phyloP scores from a whole-genome alignment of 2,797 vertebrate species.

The Gallirallus australis region DNA sequence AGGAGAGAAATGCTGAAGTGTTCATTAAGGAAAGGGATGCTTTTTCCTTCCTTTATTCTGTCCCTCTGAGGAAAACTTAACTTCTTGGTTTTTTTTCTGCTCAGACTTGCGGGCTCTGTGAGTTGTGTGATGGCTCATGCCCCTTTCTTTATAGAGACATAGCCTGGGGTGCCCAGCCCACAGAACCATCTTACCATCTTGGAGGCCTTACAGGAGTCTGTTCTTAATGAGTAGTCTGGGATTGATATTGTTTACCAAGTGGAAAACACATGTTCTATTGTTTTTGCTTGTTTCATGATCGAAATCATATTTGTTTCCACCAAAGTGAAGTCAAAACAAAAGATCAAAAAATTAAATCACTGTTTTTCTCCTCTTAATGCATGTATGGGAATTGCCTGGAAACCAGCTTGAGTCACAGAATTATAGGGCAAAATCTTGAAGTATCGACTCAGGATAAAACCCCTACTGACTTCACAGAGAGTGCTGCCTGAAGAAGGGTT shows the following conservation, averaged over 20 bases:
- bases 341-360: conserved; percentile 27
- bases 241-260: conserved; percentile 47
- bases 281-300: conserved; percentile 38
- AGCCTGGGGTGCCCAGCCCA: neutral
- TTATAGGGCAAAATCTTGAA: conserved; percentile 17
- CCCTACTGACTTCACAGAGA: conserved; percentile 5
- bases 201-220: conserved; percentile 7
- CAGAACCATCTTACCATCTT: neutral
- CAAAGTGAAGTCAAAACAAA: conserved; percentile 46
- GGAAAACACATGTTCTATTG: conserved; percentile 58
- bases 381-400: conserved; percentile 12
- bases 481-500: neutral
- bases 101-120: neutral
- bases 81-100: neutral
- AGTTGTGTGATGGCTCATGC: neutral
- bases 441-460: neutral
- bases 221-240: conserved; percentile 18
- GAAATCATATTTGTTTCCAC: conserved; percentile 46
- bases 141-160: neutral
- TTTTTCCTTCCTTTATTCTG: neutral
- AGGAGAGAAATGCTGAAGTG: neutral
- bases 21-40: rapidly evolving
- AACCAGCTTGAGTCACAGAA: neutral
- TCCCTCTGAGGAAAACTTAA: neutral
- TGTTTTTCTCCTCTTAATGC: conserved; percentile 17